A percentile compares a stretch with the other conserved stretches of the same genome.
Evolutionary conservation across 2,888 invertebrate genomes (phyloP).

Genomic region (Conchocele bisecta): DNA sequence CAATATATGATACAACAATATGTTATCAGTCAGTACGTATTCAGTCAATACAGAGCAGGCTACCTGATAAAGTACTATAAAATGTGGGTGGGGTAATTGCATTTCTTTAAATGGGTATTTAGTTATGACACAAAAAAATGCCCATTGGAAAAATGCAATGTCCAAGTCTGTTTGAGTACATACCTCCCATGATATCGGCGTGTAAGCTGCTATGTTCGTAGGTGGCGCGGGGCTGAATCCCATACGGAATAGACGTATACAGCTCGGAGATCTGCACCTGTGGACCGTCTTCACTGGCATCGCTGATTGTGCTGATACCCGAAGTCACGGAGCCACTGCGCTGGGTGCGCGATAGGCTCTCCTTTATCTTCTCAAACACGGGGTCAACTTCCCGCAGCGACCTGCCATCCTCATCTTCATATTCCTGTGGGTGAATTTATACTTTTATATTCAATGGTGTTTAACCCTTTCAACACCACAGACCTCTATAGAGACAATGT

Average conservation of each 20-base stretch:
- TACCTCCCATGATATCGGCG: conserved; percentile 80
- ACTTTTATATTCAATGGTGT: conserved; percentile 9
- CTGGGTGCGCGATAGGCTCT: conserved; percentile 55
- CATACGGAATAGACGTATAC: conserved; percentile 73
- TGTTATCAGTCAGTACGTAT: no score
- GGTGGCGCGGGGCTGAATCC: conserved; percentile 72
- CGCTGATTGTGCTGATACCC: conserved; percentile 41
- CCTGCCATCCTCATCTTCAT: conserved; percentile 41
- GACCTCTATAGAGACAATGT: no score
- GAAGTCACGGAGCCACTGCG: conserved; percentile 54
- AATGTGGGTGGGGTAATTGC: no score
- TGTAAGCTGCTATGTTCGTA: conserved; percentile 77
- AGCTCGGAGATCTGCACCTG: conserved; percentile 69
- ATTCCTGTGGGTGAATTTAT: conserved; percentile 36
- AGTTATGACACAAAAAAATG: no score
- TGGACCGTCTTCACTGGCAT: conserved; percentile 52
- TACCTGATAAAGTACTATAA: no score
- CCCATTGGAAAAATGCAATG: neutral
- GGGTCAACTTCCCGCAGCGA: conserved; percentile 54
- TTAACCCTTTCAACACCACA: no score
- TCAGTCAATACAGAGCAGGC: no score
- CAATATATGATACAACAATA: no score
- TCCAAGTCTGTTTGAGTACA: conserved; percentile 26
- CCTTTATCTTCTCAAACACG: conserved; percentile 66
- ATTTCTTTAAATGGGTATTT: no score